Conservation (phyloP, 2,888 invertebrate genomes). For the Acanthopleura granulata region DNA sequence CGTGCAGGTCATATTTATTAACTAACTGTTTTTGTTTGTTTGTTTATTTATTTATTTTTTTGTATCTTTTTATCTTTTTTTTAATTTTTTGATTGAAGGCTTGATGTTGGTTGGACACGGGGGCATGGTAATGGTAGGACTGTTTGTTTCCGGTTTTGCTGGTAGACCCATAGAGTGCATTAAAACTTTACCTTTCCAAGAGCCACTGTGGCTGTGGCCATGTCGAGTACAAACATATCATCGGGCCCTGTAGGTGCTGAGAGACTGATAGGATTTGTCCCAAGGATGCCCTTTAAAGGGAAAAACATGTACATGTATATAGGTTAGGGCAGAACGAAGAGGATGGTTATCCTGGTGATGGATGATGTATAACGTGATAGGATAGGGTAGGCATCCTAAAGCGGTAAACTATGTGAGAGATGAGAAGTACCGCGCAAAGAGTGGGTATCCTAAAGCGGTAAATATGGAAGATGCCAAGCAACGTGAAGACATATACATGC, state of each 20-base stretch:
- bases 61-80: too few species aligned
- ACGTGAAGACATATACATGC: slow-evolving; percentile 2
- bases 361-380: too few species aligned
- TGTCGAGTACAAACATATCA: slow-evolving; percentile 89
- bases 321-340: background rate
- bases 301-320: background rate
- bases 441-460: background rate
- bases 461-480: background rate
- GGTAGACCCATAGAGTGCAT: too few species aligned
- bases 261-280: slow-evolving; percentile 90
- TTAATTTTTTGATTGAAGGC: too few species aligned
- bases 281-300: slow-evolving; percentile 65
- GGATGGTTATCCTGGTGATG: background rate
- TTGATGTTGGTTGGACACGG: too few species aligned
- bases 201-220: slow-evolving; percentile 95
- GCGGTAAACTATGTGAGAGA: too few species aligned
- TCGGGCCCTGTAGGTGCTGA: slow-evolving; percentile 78
- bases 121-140: too few species aligned
- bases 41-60: too few species aligned
- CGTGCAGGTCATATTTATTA: too few species aligned
- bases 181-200: slow-evolving; percentile 80
- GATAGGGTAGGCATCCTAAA: too few species aligned
- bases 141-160: too few species aligned
- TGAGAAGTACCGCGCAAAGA: background rate
- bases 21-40: too few species aligned